These are phyloP conservation scores for Cepaea nemoralis DNA, from an alignment of 1,140 invertebrate species.

Conservation along the genomic window DNA sequence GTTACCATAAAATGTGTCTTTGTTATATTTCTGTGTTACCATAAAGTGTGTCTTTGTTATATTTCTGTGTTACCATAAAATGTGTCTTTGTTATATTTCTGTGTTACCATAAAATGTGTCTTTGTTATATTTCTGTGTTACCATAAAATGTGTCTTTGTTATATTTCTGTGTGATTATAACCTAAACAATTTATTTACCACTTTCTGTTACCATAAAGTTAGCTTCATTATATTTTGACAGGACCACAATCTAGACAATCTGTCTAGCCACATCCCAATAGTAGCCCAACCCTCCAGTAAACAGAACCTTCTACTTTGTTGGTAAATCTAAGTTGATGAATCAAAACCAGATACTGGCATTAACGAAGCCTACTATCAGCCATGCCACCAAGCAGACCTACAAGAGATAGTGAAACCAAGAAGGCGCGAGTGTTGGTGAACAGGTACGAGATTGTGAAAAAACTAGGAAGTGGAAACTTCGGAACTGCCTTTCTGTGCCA, in stretches of 20 bases:
- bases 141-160: neutral
- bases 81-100: too few species aligned
- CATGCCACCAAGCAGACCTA: slow-evolving; percentile 51
- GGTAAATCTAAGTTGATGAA: neutral
- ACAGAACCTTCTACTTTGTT: neutral
- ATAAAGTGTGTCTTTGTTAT: too few species aligned
- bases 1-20: too few species aligned
- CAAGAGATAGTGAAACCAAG: slow-evolving; percentile 50
- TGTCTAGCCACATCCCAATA: neutral
- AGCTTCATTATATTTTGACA: neutral
- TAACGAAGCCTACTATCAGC: neutral
- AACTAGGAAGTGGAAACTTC: slow-evolving; percentile 72
- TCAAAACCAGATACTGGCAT: neutral
- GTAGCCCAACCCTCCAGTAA: too few species aligned
- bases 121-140: too few species aligned
- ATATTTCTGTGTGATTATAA: neutral
- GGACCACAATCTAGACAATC: neutral
- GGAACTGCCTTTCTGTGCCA: slow-evolving; percentile 70
- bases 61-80: too few species aligned
- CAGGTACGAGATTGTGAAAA: slow-evolving; percentile 68
- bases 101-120: too few species aligned
- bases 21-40: too few species aligned
- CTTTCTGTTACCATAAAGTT: neutral
- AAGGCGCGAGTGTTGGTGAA: slow-evolving; percentile 62
- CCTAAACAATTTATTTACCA: neutral